phyloP scores from a whole-genome alignment of 2,113 vertebrate species.

The Actenoides lindsayi region DNA sequence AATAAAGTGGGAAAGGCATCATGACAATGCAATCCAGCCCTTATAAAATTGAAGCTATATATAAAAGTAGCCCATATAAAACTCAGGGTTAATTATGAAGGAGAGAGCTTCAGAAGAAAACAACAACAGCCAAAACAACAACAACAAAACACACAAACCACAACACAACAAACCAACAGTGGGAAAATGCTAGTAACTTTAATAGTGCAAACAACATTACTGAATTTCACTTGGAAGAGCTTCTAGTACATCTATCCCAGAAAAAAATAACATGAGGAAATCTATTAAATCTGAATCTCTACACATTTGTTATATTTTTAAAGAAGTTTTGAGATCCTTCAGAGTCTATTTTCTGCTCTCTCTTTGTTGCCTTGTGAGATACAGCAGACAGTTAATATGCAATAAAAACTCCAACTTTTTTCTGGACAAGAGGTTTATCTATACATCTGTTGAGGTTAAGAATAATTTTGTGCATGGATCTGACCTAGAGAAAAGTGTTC shows the following conservation, averaged over 20 bases:
- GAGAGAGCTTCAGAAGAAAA: not conserved
- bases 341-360: not conserved
- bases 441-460: not conserved
- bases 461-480: not conserved
- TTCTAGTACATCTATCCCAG: not conserved
- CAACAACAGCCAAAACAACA: too few relatives aligned
- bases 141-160: too few relatives aligned
- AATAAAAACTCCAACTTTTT: not conserved
- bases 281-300: not conserved
- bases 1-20: not conserved
- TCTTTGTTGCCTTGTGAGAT: not conserved
- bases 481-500: not conserved
- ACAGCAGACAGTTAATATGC: not conserved
- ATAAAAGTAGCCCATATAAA: not conserved
- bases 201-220: not conserved
- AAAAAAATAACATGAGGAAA: not conserved
- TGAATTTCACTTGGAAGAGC: not conserved
- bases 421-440: not conserved
- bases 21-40: not conserved
- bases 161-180: too few relatives aligned
- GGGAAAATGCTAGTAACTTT: not conserved
- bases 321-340: not conserved
- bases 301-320: not conserved
- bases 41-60: not conserved
- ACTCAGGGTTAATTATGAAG: not conserved